Percentiles rank a stretch among this genome's conserved stretches.
phyloP scores from a whole-genome alignment of 1,140 invertebrate genomes.

The Maniola jurtina region DNA sequence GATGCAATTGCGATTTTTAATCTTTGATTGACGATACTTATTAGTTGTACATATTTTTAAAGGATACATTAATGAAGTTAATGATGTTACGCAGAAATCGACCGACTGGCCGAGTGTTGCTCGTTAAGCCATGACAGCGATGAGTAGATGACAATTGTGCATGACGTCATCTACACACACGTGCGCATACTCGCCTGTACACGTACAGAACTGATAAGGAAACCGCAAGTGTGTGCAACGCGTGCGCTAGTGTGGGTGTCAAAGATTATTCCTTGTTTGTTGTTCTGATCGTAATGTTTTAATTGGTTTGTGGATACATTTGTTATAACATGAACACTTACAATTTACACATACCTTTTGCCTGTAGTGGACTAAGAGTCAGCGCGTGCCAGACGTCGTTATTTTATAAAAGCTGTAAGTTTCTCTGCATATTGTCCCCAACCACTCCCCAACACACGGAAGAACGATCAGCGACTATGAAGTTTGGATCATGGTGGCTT shows the following conservation, averaged over 20 bases:
- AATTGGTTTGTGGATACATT: constrained; percentile 32
- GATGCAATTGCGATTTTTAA: neutral
- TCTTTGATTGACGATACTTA: too few relatives aligned
- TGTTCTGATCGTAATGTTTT: constrained; percentile 43
- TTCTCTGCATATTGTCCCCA: too few relatives aligned
- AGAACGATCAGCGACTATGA: too few relatives aligned
- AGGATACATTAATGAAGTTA: too few relatives aligned
- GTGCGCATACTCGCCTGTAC: constrained; percentile 27
- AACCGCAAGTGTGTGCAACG: constrained; percentile 51
- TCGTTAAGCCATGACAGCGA: constrained; percentile 69
- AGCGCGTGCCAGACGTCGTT: too few relatives aligned
- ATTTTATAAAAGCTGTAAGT: too few relatives aligned
- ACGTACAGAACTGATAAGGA: constrained; percentile 47
- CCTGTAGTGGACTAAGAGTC: too few relatives aligned
- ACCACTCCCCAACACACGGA: too few relatives aligned
- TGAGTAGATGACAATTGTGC: constrained; percentile 59
- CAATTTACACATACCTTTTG: neutral
- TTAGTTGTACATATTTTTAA: too few relatives aligned
- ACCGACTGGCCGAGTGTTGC: constrained; percentile 51
- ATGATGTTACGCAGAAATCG: constrained; percentile 26
- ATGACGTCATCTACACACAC: constrained; percentile 67
- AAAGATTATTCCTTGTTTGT: constrained; percentile 46
- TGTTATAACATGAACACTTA: constrained; percentile 18
- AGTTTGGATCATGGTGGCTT: too few relatives aligned
- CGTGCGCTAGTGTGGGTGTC: constrained; percentile 44